Conservation (phyloP, 2,113 vertebrate species). For the Diglossa brunneiventris region DNA sequence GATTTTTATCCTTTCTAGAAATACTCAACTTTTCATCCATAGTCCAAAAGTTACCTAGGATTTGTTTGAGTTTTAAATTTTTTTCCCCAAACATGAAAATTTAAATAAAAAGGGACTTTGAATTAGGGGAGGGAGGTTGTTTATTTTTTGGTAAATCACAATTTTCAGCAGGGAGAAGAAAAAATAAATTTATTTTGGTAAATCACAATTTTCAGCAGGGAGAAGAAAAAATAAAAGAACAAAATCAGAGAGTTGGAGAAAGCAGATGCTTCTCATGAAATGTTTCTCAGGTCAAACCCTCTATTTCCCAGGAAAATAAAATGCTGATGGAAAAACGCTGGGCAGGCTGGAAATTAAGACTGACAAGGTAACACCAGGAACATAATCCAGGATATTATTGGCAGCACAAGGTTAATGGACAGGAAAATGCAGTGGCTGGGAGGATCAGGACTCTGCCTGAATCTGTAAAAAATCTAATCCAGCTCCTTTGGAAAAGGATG, state of each 20-base stretch:
- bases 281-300: neutral
- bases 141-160: neutral
- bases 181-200: no score
- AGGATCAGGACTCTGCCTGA: neutral
- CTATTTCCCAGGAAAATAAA: constrained; percentile 27
- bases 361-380: constrained; percentile 12
- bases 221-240: neutral
- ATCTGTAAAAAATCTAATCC: neutral
- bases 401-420: constrained; percentile 6
- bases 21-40: neutral
- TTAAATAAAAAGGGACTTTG: neutral
- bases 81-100: neutral
- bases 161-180: no score
- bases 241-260: neutral
- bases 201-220: neutral
- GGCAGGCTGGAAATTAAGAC: constrained; percentile 6
- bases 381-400: neutral
- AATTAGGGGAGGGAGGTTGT: neutral
- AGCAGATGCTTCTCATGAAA: constrained; percentile 14
- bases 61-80: neutral
- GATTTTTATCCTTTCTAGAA: neutral
- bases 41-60: neutral
- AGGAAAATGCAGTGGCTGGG: neutral
- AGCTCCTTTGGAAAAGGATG: neutral
- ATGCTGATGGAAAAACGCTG: neutral